Base-by-base conservation (phyloP, 2,888 invertebrate species). In the Atrina japonica region DNA sequence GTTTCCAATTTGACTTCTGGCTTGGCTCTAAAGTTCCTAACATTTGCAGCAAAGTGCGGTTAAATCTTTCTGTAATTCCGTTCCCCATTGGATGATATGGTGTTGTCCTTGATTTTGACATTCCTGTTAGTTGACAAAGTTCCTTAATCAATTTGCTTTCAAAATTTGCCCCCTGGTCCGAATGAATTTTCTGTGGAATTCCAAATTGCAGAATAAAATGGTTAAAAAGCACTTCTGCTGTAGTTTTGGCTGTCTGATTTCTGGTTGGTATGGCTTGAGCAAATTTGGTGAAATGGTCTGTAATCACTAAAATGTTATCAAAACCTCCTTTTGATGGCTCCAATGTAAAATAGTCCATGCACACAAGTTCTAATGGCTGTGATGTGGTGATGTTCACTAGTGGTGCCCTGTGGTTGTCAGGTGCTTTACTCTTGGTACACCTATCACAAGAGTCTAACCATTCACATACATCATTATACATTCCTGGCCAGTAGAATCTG, bases 101-200 rank as follows among this genome's bases (percentile, higher is more conserved):
- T 1, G 70, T 9, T n/a, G 73, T 76, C 9, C 49, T 23, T 3
- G 49, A 41, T 50, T 76, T 76, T 23, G 30, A 56, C 1, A 76
- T 67, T 1, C 41, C 45, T 25, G 49, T 21, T 0, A 73, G 3
- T 6, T 14, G 11, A 41, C 76, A 73, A 1, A 76, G 50, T 40
- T 76, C 56, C n/a, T 40, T 63, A 23, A 73, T 66, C 3, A 73
- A 40, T 27, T 60, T 52, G 3, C 53, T 58, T 43, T 73, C 73
- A 53, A 76, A 73, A 43, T 73, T 66, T 11, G 59, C 23, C 11
- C 75, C 72, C 50, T 75, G 75, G 35, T 75, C 73, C n/a, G n/a
- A n/a, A n/a, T n/a, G n/a, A n/a, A n/a, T n/a, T n/a, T n/a, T n/a
- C n/a, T n/a, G n/a, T n/a, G n/a, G n/a, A n/a, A n/a, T n/a, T n/a